Base-by-base conservation (phyloP, 2,113 vertebrate species). In the Onychostoma macrolepis region DNA sequence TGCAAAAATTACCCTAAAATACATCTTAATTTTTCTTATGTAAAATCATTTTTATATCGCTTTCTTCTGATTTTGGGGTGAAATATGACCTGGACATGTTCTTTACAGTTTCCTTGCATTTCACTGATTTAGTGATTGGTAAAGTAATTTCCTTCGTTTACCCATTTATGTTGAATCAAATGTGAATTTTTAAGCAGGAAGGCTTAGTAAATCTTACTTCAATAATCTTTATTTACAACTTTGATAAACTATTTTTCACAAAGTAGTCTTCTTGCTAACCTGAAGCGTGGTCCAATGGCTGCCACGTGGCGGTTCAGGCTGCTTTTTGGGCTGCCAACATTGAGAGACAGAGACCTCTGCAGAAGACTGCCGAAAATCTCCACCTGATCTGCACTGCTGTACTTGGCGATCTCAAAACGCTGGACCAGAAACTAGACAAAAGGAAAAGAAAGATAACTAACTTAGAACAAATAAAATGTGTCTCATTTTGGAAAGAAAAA, bases 331-430 rank as follows among this genome's bases (percentile, higher is more conserved):
- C 96, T 96, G 0, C 98, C 98, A 0, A 99, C 98, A 74, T 95
- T 97, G 36, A 99, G 93, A 0, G 97, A 98, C 65, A 99, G 94
- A 0, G 98, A 99, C 1, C 98, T 95, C 84, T 99, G 98, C 1
- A 99, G 93, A 77, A 99, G 93, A 89, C 96, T 97, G 91, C 96
- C 95, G 85, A 99, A 99, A 90, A 99, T 99, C 94, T 99, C 98
- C 92, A 99, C 97, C 67, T 99, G 98, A 93, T 99, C 98, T 0
- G 96, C 99, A 71, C 98, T 99, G 94, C 97, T 99, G 90, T 99
- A 99, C 87, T 99, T 99, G 9, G 98, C 98, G 0, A 99, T 99
- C 94, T 99, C 98, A 91, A 99, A 99, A 65, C 98, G 96, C 92
- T 99, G 98, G 71, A 96, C 96, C 65, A 99, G 94, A 90, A 99